A percentile compares a stretch with the other conserved stretches of the same genome.
Conservation (phyloP, 2,888 invertebrate genomes). For the Eremobia ochroleuca region DNA sequence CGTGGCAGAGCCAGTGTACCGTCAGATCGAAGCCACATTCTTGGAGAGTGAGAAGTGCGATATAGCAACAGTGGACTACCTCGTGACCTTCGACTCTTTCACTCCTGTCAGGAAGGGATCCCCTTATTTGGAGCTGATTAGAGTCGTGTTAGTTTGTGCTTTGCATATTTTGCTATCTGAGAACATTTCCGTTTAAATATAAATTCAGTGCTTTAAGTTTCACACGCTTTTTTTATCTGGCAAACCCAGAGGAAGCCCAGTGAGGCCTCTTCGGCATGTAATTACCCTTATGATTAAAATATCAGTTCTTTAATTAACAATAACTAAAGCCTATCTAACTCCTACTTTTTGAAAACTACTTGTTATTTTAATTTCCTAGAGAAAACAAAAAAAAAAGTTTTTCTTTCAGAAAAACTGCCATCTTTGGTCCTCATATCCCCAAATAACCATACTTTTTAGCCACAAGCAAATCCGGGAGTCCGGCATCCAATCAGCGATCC, state of each 20-base stretch:
- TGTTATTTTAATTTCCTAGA: background rate
- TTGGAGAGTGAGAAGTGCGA: conserved; percentile 91
- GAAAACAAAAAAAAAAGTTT: background rate
- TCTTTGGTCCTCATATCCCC: background rate
- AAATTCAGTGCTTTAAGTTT: background rate
- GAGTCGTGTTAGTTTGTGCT: conserved; percentile 77
- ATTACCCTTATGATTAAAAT: background rate
- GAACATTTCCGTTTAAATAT: background rate
- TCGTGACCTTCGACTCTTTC: conserved; percentile 77
- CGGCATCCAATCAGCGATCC: conserved; percentile 86
- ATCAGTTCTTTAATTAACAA: background rate
- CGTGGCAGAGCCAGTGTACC: conserved; percentile 86
- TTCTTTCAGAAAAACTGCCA: background rate
- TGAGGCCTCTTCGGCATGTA: background rate
- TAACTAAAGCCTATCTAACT: background rate
- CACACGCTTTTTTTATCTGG: background rate
- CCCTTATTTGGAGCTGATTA: conserved; percentile 80
- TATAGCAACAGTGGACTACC: conserved; percentile 85
- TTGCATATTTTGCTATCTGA: background rate
- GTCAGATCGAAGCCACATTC: conserved; percentile 88
- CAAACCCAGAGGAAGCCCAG: too few species aligned
- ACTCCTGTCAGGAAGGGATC: conserved; percentile 80
- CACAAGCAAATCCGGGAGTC: conserved; percentile 90
- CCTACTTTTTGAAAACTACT: background rate
- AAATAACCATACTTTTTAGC: conserved; percentile 70